Conservation (phyloP, 2,888 invertebrate species). For the Temnothorax rugatulus region DNA sequence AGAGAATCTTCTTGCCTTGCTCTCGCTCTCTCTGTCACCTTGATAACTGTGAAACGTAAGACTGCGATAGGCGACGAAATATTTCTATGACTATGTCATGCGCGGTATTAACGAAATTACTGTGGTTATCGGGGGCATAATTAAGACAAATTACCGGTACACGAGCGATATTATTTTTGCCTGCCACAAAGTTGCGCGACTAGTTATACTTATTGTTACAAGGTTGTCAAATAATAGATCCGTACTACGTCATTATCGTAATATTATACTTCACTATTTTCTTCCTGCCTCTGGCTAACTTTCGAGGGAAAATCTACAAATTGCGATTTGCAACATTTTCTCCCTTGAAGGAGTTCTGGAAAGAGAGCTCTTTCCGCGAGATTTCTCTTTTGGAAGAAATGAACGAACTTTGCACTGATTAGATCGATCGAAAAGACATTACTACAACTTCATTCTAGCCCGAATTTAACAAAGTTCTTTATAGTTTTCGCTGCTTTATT, state of each 20-base stretch:
- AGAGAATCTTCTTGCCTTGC: not conserved
- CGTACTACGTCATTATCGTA: constrained; percentile 25
- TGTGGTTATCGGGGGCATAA: constrained; percentile 55
- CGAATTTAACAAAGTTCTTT: constrained; percentile 32
- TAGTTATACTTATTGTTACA: constrained; percentile 43
- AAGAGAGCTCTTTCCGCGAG: not conserved
- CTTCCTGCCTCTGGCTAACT: not conserved
- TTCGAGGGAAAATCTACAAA: constrained; percentile 22
- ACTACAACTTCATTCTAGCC: constrained; percentile 35
- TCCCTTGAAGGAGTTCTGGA: not conserved
- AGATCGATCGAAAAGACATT: constrained; percentile 31
- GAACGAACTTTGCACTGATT: constrained; percentile 7
- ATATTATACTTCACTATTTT: constrained; percentile 43
- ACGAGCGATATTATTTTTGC: constrained; percentile 52
- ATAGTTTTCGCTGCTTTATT: constrained; percentile 20
- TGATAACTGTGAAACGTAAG: not conserved
- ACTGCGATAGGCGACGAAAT: constrained; percentile 60
- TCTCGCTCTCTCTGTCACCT: not conserved
- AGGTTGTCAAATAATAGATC: constrained; percentile 33
- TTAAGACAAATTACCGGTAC: constrained; percentile 58
- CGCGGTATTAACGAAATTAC: constrained; percentile 48
- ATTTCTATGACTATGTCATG: constrained; percentile 47
- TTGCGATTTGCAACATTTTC: constrained; percentile 27
- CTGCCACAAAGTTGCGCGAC: constrained; percentile 28
- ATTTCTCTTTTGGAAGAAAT: constrained; percentile 23